These are phyloP conservation scores for Callionymus lyra DNA, from an alignment of 2,113 vertebrate species.

Conservation along the genomic window DNA sequence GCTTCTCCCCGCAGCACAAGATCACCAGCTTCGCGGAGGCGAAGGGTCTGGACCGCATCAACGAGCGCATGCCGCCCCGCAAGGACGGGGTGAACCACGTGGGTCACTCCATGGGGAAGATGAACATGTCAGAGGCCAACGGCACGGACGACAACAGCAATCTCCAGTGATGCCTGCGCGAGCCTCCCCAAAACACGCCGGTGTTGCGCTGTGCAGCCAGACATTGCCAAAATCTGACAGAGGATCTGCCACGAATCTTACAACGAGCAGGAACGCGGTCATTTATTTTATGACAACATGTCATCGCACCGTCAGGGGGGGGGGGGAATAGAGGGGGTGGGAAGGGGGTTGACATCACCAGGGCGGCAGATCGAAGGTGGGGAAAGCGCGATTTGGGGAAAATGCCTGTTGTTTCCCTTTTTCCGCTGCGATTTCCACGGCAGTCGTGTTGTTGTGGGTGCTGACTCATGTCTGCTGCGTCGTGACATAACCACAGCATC, in stretches of 20 bases:
- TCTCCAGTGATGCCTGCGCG: constrained; percentile 66
- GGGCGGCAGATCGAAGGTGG: constrained; percentile 29
- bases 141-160: constrained; percentile 77
- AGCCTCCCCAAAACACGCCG: constrained; percentile 35
- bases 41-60: constrained; percentile 76
- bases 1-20: constrained; percentile 76
- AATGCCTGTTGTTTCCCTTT: constrained; percentile 46
- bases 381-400: no score
- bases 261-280: constrained; percentile 33
- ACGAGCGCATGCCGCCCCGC: constrained; percentile 76
- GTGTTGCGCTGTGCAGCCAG: constrained; percentile 43
- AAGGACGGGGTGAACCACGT: constrained; percentile 71
- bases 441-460: constrained; percentile 44
- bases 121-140: constrained; percentile 75
- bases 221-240: constrained; percentile 63
- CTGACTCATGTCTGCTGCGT: constrained; percentile 52
- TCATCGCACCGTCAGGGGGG: constrained; percentile 40
- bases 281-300: constrained; percentile 51
- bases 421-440: constrained; percentile 44
- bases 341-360: constrained; percentile 24
- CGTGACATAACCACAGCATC: constrained; percentile 48
- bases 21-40: constrained; percentile 76
- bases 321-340: no score
- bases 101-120: constrained; percentile 74
- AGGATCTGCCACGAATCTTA: constrained; percentile 56